Base-by-base conservation (phyloP, 2,797 vertebrate species). In the Orientallactaga sibirica region DNA sequence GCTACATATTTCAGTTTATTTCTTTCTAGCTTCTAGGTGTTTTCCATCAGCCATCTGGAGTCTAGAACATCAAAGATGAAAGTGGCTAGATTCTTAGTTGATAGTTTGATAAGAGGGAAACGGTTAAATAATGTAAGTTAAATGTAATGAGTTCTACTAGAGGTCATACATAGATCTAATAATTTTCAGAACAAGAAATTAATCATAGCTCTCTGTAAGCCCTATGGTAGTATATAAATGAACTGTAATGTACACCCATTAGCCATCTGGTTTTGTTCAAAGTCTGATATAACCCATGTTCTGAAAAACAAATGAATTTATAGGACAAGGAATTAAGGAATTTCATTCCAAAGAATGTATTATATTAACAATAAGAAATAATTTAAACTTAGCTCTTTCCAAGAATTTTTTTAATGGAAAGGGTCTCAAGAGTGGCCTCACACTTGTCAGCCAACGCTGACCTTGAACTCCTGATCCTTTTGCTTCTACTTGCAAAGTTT, bases 281-380 rank as follows among this genome's bases (percentile, higher is more conserved):
- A 91, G 6, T 62, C 48, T 75, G 27, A 78, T 58, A 75, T 19
- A 61, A 73, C 25, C 24, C 8, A 33, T 62, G 27, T 74, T 52
- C 19, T 85, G 12, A 74, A 93, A 86, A 90, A 87, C 19, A 92
- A 92, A 88, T 55, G 16, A 19, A 92, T 61, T 94, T 1, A 64
- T 19, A 73, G 25, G 33, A 43, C 25, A 86, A 84, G 76, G 25
- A 48, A 58, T 80, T 37, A 86, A 84, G 76, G 25, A 48, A 58
- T 80, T 37, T 81, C 62, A 74, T 94, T 33, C 20, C 25, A 80
- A 90, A 82, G 7, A 77, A 70, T 3, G 48, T 41, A 25, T 96
- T n/a, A 64, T 74, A 73, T 62, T 87, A 79, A 88, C 24, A 83
- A 73, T 27, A 68, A 41, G 3, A 93, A 3, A 92, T 27, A 9